Percentiles rank a stretch among this genome's conserved stretches.
phyloP scores from a whole-genome alignment of 2,888 invertebrate species.

The Dryobotodes eremita region DNA sequence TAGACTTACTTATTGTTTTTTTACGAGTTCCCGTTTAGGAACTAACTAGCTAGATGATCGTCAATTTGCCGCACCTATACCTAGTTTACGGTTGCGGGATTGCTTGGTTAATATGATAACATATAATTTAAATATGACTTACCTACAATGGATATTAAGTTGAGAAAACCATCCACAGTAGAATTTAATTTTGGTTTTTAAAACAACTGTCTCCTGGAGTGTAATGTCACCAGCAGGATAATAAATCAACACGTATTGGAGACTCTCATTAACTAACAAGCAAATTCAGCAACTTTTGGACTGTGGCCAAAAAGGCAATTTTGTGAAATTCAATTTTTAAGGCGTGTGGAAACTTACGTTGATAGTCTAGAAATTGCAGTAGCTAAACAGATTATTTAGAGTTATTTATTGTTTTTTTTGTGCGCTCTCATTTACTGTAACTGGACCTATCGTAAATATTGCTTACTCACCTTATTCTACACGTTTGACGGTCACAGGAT shows the following conservation, averaged over 20 bases:
- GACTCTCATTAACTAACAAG: not conserved
- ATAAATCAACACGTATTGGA: not conserved
- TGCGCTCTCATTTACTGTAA: too few species aligned
- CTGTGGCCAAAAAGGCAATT: not conserved
- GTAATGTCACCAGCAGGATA: not conserved
- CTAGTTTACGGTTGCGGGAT: constrained; percentile 5
- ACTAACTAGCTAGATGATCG: constrained; percentile 30
- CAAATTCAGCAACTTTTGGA: not conserved
- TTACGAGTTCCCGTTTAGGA: constrained; percentile 51
- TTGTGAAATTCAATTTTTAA: not conserved
- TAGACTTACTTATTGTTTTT: constrained; percentile 55
- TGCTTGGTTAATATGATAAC: not conserved
- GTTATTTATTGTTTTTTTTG: not conserved
- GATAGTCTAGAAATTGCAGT: not conserved
- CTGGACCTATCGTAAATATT: not conserved
- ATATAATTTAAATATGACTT: not conserved
- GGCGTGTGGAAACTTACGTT: not conserved
- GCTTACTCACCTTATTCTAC: not conserved
- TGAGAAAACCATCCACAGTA: not conserved
- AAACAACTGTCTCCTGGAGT: not conserved
- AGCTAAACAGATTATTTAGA: too few species aligned
- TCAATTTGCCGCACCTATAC: constrained; percentile 13
- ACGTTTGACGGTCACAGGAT: not conserved
- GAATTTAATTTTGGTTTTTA: not conserved
- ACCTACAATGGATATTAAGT: not conserved